Evolutionary conservation across 2,113 vertebrate genomes (phyloP).

Genomic region (Silurus asotus): DNA sequence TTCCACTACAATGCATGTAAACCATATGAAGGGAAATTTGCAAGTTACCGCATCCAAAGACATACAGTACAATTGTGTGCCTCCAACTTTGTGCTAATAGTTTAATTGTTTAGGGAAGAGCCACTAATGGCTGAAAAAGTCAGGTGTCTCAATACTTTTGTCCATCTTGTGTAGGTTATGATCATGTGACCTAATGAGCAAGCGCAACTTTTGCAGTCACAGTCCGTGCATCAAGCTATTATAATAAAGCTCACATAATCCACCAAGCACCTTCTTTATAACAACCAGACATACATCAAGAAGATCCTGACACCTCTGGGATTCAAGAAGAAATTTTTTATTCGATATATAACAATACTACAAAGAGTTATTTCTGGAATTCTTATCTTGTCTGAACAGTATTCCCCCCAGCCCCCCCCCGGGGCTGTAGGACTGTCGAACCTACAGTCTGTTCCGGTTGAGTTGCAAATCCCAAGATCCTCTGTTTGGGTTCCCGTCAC

Average conservation of each 20-base stretch:
- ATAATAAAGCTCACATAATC: not conserved
- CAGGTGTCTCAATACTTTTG: no score
- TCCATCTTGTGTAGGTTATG: not conserved
- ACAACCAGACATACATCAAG: not conserved
- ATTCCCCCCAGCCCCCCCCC: conserved; percentile 11
- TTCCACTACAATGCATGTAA: no score
- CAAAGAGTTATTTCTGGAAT: not conserved
- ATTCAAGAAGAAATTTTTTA: not conserved
- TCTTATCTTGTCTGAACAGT: not conserved
- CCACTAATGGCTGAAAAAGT: no score
- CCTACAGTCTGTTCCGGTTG: not conserved
- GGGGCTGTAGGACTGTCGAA: not conserved
- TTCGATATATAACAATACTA: not conserved
- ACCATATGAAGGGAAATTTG: no score
- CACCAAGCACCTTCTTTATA: not conserved
- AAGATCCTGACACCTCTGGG: not conserved
- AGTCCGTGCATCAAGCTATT: not conserved
- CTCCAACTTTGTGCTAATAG: no score
- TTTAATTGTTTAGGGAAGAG: no score
- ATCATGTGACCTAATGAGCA: not conserved
- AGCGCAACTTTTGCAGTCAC: not conserved
- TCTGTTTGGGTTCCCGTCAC: conserved; percentile 20
- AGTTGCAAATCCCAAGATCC: not conserved
- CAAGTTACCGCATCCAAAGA: no score
- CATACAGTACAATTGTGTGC: no score